Percentiles rank a stretch among this genome's conserved stretches.
Conservation (phyloP, 2,113 vertebrate genomes). For the Plecotus auritus region DNA sequence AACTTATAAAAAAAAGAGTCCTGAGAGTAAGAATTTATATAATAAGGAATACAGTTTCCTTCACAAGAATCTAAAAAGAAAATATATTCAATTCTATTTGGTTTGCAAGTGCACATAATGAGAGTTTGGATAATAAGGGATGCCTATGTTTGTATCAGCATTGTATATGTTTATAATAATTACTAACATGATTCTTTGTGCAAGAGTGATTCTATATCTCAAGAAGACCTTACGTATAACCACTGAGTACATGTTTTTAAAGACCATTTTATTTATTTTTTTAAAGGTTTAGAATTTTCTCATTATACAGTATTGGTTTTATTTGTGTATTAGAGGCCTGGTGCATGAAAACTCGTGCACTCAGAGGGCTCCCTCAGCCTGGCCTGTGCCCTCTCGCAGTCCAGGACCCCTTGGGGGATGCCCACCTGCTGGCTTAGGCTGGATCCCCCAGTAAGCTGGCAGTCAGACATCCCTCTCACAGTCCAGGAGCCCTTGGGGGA, state of each 20-base stretch:
- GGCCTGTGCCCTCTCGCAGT: too few relatives aligned
- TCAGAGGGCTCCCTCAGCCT: too few relatives aligned
- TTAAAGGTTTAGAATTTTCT: background rate
- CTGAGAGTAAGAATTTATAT: background rate
- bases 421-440: too few relatives aligned
- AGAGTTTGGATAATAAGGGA: too few relatives aligned
- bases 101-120: too few relatives aligned
- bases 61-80: background rate
- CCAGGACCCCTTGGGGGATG: too few relatives aligned
- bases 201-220: background rate
- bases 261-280: background rate
- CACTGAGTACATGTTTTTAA: background rate
- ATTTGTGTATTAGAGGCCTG: background rate
- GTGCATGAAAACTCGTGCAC: too few relatives aligned
- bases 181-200: background rate
- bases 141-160: background rate
- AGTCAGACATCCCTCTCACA: too few relatives aligned
- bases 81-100: background rate
- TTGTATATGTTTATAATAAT: background rate
- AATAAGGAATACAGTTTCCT: background rate
- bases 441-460: too few relatives aligned
- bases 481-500: too few relatives aligned
- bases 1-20: background rate
- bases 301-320: background rate
- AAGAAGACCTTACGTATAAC: background rate